Base-by-base conservation (phyloP, 1,140 invertebrate genomes). In the Mamestra configurata region DNA sequence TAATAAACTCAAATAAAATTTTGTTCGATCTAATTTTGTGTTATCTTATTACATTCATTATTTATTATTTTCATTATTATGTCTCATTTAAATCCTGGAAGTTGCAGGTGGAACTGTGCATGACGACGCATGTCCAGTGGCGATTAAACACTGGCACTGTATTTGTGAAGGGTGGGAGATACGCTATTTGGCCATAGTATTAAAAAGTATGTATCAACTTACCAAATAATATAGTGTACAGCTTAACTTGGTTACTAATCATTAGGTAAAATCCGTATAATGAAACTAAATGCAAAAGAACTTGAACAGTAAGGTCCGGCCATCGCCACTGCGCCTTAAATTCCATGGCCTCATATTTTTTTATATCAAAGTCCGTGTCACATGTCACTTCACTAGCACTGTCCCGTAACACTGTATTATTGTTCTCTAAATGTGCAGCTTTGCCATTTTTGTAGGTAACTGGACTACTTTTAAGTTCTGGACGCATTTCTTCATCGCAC, bases 181-280 rank as follows among this genome's bases (percentile, higher is more conserved):
- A n/a, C n/a, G n/a, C n/a, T n/a, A n/a, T n/a, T n/a, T n/a, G n/a
- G n/a, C n/a, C n/a, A n/a, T n/a, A n/a, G n/a, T n/a, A n/a, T n/a
- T n/a, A n/a, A n/a, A n/a, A n/a, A n/a, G n/a, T n/a, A n/a, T n/a
- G n/a, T n/a, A n/a, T 24, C 3, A 0, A 96, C 97, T 96, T 95
- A 98, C 97, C 97, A 96, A 97, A 98, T 71, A 97, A 81, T 57
- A 94, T 90, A 79, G 97, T 98, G 72, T 96, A 94, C 72, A 97
- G 90, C 86, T 96, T 97, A n/a, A 96, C 96, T 82, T 96, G 94
- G 80, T 92, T 94, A 0, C 95, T 95, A 37, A 97, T 79, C 35
- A 97, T 95, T 77, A 98, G 93, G 86, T 96, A 97, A 1, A 97
- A 77, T 70, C 97, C 97, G 87, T 97, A 98, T 3, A 97, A 70